Conservation (phyloP, 1,140 invertebrate species). For the Eumeta japonica region DNA sequence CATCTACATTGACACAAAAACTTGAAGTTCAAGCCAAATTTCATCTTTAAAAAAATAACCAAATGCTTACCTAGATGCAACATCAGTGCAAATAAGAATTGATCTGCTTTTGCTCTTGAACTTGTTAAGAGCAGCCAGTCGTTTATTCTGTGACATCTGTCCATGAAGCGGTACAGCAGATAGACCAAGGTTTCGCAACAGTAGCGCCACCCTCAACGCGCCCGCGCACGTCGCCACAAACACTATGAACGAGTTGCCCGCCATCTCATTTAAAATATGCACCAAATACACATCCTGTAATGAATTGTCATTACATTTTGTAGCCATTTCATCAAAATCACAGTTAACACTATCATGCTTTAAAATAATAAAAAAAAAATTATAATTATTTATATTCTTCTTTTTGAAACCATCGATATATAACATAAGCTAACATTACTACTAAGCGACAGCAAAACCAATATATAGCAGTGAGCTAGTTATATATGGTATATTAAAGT, state of each 20-base stretch:
- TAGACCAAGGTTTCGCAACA: constrained; percentile 85
- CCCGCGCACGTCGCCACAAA: constrained; percentile 95
- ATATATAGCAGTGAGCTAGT: no score
- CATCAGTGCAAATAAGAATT: constrained; percentile 95
- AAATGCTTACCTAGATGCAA: constrained; percentile 88
- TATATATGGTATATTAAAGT: no score
- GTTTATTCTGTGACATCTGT: constrained; percentile 94
- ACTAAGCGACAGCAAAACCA: no score
- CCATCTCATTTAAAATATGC: constrained; percentile 92
- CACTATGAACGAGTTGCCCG: constrained; percentile 96
- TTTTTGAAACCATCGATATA: no score
- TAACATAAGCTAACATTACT: no score
- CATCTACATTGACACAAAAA: no score
- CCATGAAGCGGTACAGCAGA: constrained; percentile 95
- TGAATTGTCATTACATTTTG: not conserved
- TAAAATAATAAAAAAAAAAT: not conserved
- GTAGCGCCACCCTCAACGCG: constrained; percentile 82
- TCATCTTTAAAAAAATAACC: no score
- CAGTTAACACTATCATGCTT: no score
- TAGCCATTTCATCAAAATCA: no score
- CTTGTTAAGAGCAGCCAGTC: constrained; percentile 87
- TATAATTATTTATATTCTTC: not conserved
- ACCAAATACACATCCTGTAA: constrained; percentile 90
- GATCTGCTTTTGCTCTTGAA: constrained; percentile 87
- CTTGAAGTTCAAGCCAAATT: no score